Evolutionary conservation across 2,888 invertebrate genomes (phyloP), one percentile per base, ranked within the genome.

Genomic region (Chironomus tentans): DNA sequence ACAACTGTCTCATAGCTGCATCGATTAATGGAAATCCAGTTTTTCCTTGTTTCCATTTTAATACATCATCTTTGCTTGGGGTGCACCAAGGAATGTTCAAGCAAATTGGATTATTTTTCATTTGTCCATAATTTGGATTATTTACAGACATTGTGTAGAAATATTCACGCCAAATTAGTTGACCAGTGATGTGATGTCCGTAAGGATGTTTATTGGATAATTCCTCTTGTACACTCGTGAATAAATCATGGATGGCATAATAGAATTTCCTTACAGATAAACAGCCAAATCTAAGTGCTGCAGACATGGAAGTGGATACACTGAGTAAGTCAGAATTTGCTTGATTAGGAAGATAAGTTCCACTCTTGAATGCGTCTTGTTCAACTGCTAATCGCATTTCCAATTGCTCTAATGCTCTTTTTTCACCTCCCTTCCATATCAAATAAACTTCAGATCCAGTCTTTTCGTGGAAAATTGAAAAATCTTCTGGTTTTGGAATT

Each of bases 91-190:
- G 88, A 77, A 92, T 91, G 78, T 87, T 87, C 78, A 92, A 82
- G 79, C 92, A 92, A 76, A 92, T 91, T 1, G 89, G 90, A 81
- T 92, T 92, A 76, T 84, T 85, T 21, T 86, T 85, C 88, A 92
- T 91, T 80, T 88, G 87, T 3, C 87, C 90, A 80, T 89, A 92
- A 79, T 88, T 85, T 0, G 88, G 87, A 81, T 92, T 92, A 80
- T 89, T 89, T 15, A 90, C 88, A 50, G 91, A 90, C 91, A 92
- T 91, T 47, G 91, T 90, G 82, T 92, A 92, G 82, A 92, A 92
- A 79, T 91, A 92, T 80, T 92, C 91, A 46, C 91, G 86, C 92
- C 92, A 92, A 56, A 91, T 89, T 47, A 92, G 82, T 80, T 92
- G 92, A 0, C 90, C 65, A 80, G 85, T 82, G 65, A 85, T 85